These are phyloP conservation scores for Cotesia glomerata DNA, from an alignment of 1,140 invertebrate species.

Conservation along the genomic window DNA sequence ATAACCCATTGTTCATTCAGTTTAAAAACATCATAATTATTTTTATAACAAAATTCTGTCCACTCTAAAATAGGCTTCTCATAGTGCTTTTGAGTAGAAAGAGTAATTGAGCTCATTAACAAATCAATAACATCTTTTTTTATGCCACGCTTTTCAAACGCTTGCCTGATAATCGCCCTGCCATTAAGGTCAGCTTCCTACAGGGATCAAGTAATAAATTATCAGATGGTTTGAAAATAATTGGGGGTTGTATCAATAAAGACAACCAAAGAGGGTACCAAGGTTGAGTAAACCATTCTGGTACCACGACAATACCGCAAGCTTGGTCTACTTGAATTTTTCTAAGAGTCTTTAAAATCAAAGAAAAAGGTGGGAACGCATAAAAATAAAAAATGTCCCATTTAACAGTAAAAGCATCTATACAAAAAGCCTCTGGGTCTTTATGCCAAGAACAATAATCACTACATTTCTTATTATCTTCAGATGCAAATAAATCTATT, in stretches of 20 bases:
- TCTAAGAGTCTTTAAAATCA: conserved; percentile 26
- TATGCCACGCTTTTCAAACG: neutral
- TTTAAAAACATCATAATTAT: neutral
- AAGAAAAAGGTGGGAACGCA: conserved; percentile 35
- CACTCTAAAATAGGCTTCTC: neutral
- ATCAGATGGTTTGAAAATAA: neutral
- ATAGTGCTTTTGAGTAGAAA: no score
- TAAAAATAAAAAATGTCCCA: conserved; percentile 29
- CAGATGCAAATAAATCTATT: no score
- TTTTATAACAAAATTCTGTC: conserved; percentile 8
- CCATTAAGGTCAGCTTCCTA: conserved; percentile 3
- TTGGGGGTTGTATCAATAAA: conserved; percentile 27
- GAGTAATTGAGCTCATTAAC: neutral
- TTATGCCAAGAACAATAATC: conserved; percentile 40
- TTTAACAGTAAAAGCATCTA: conserved; percentile 26
- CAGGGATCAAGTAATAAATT: conserved; percentile 1
- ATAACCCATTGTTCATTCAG: neutral
- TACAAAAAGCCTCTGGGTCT: conserved; percentile 31
- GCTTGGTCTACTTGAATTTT: conserved; percentile 29
- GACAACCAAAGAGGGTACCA: conserved; percentile 28
- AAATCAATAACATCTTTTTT: neutral
- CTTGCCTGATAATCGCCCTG: conserved; percentile 19
- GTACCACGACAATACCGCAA: conserved; percentile 37
- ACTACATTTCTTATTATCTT: conserved; percentile 39
- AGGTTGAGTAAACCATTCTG: conserved; percentile 37